Base-by-base conservation (phyloP, 2,113 vertebrate species). In the Cyphomyrus discorhynchus region DNA sequence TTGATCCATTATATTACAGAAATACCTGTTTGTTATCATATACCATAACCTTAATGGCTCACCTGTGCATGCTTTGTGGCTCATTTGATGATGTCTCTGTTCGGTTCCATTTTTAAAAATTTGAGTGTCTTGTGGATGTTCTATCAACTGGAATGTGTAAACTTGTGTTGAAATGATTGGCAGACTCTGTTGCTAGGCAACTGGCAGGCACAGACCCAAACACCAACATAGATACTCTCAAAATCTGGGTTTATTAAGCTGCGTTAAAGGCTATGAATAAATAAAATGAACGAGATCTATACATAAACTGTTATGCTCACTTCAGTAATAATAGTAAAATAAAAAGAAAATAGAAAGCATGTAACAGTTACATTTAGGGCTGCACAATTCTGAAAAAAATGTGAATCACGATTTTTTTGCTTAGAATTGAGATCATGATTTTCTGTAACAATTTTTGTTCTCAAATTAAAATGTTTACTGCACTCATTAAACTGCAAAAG, bases 101-200 rank as follows among this genome's bases (percentile, higher is more conserved):
- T 85, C 42, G 49, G 21, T 85, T 27, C 42, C 82, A 47, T 19
- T 85, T 85, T 49, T 15, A 5, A 9, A 9, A 1, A 27, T 47
- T 24, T 39, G 21, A 47, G 45, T 21, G 24, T n/a, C 47, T 85
- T 47, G 19, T 49, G 46, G 46, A 85, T 27, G 47, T 46, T 85
- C 19, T 85, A 19, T 17, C n/a, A 35, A 49, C 13, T 53, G 10
- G 27, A 52, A 86, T 50, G 21, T 27, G n/a, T 86, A 52, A 53
- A 35, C 46, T 35, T 50, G 24, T 31, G n/a, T 52, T 86, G n/a
- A 2, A 35, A 15, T 35, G 21, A 86, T 19, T 52, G 46, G 46
- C 13, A 52, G 24, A 11, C 31, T 50, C 45, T 66, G 87, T 88
- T 90, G 87, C 90, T 62, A 80, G 52, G 86, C 86, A 88, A 84